A percentile compares a stretch with the other conserved stretches of the same genome.
These are phyloP conservation scores for Parauchenoglanis ngamensis DNA, from an alignment of 2,797 vertebrate genomes.

Conservation along the genomic window DNA sequence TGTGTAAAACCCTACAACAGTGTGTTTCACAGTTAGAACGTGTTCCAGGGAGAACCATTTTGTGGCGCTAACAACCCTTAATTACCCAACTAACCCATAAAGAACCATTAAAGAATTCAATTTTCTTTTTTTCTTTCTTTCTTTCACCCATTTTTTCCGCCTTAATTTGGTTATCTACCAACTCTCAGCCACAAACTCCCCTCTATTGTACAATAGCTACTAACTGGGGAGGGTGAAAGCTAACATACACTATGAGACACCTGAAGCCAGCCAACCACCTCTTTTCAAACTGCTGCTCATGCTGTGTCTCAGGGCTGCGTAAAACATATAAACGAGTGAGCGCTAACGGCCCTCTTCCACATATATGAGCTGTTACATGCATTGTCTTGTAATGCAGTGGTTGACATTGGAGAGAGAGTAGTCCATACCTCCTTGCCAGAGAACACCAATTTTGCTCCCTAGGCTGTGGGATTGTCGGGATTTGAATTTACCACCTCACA, in stretches of 20 bases:
- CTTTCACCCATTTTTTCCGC: neutral
- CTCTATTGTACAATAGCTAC: neutral
- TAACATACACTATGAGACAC: neutral
- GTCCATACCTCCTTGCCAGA: neutral
- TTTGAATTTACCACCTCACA: neutral
- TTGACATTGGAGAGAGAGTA: no score
- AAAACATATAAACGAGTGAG: no score
- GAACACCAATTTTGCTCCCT: neutral
- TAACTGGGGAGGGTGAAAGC: neutral
- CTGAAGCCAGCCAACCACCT: neutral
- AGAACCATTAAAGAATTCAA: neutral
- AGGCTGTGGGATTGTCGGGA: neutral
- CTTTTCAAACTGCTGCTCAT: neutral
- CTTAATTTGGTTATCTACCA: neutral
- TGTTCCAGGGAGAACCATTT: neutral
- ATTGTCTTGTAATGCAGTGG: neutral
- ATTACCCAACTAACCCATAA: neutral
- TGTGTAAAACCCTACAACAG: neutral
- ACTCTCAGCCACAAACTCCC: neutral
- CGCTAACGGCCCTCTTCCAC: neutral
- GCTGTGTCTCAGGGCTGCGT: neutral
- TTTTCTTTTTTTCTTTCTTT: no score
- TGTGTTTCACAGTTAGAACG: neutral
- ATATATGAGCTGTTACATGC: neutral
- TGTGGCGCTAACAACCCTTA: neutral